Percentiles rank a stretch among this genome's conserved stretches.
Evolutionary conservation across 2,888 invertebrate species (phyloP).

Genomic region (Cephus rjabovi): DNA sequence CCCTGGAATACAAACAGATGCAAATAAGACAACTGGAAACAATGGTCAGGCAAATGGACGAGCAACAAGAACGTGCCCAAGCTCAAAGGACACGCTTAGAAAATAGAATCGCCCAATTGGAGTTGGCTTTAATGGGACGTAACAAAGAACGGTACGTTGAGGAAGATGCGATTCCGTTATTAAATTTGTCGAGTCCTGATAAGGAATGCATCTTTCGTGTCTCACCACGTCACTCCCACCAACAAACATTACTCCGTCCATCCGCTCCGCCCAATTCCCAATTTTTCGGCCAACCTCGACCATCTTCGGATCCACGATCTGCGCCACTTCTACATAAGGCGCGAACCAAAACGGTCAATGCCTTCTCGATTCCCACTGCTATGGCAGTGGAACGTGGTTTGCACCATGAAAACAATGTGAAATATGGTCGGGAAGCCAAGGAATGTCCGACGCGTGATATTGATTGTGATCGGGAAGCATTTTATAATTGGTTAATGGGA

Average conservation of each 20-base stretch:
- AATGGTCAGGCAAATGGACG: constrained; percentile 70
- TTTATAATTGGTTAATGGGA: constrained; percentile 18
- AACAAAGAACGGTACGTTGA: constrained; percentile 55
- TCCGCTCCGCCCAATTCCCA: not conserved
- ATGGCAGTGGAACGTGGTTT: not conserved
- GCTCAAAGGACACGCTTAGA: constrained; percentile 72
- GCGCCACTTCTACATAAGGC: constrained; percentile 8
- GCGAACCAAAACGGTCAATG: constrained; percentile 14
- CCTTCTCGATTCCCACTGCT: not conserved
- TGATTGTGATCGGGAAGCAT: constrained; percentile 11
- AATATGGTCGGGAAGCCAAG: not conserved
- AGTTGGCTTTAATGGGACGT: constrained; percentile 66
- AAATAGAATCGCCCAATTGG: constrained; percentile 71
- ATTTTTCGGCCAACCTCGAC: not conserved
- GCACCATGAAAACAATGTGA: not conserved
- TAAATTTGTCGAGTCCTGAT: not conserved
- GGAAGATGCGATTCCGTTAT: not conserved
- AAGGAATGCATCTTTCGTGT: not conserved
- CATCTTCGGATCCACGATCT: not conserved
- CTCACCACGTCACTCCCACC: constrained; percentile 5
- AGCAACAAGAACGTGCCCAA: constrained; percentile 71
- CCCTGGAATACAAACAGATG: constrained; percentile 70
- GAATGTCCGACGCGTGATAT: constrained; percentile 3
- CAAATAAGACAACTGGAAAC: constrained; percentile 71
- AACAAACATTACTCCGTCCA: constrained; percentile 10